phyloP scores from a whole-genome alignment of 2,888 invertebrate genomes.

The Boloria euphrosyne region DNA sequence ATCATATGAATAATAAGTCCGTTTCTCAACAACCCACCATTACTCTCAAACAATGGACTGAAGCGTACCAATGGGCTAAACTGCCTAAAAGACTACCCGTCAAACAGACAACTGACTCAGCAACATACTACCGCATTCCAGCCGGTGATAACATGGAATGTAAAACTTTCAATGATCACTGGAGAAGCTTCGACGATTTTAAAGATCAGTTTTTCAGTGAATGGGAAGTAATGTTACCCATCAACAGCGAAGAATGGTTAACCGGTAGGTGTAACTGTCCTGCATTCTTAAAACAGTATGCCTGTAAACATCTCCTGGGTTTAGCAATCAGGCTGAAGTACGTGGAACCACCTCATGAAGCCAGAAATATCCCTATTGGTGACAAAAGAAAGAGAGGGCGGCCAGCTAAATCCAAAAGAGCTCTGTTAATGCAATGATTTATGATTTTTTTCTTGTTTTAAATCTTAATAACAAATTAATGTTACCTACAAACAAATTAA shows the following conservation, averaged over 20 bases:
- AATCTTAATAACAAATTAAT: too few relatives aligned
- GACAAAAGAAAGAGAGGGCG: conserved; percentile 22
- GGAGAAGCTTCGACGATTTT: conserved; percentile 21
- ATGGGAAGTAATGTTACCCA: conserved; percentile 20
- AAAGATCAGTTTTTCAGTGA: conserved; percentile 24
- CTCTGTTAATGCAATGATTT: conserved; percentile 19
- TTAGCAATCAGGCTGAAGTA: conserved; percentile 36
- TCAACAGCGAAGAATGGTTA: conserved; percentile 18
- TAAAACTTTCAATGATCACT: conserved; percentile 11
- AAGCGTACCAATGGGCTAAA: conserved; percentile 35
- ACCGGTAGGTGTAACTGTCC: conserved; percentile 20
- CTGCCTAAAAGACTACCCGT: conserved; percentile 21
- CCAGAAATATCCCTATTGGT: conserved; percentile 24
- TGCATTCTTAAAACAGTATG: conserved; percentile 17
- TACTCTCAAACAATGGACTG: conserved; percentile 30
- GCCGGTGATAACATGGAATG: conserved; percentile 9
- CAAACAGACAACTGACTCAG: conserved; percentile 29
- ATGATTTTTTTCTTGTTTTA: too few relatives aligned
- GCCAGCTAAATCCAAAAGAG: conserved; percentile 14
- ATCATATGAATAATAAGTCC: too few relatives aligned
- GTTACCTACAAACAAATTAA: too few relatives aligned
- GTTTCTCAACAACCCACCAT: conserved; percentile 18
- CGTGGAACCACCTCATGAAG: conserved; percentile 30
- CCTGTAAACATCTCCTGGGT: conserved; percentile 17
- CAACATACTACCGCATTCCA: conserved; percentile 28